These are phyloP conservation scores for Shargacucullia verbasci DNA, from an alignment of 2,888 invertebrate genomes.

Conservation along the genomic window DNA sequence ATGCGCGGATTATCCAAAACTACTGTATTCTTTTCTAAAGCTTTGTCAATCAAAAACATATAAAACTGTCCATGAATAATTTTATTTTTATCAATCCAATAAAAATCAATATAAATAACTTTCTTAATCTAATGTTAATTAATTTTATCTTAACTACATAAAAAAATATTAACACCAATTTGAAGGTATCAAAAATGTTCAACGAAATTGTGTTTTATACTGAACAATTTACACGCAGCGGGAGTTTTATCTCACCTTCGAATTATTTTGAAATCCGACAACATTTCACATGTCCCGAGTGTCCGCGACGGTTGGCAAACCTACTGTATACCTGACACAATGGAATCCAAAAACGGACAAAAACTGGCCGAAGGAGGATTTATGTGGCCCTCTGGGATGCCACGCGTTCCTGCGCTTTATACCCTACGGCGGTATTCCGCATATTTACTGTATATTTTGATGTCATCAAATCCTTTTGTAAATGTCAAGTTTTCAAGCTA, in stretches of 20 bases:
- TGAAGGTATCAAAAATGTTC: conserved; percentile 4
- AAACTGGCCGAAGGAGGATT: conserved; percentile 71
- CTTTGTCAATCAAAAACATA: conserved; percentile 18
- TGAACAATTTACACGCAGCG: conserved; percentile 46
- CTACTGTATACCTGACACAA: conserved; percentile 76
- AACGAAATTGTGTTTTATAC: conserved; percentile 7
- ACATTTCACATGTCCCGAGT: conserved; percentile 40
- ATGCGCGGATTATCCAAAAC: conserved; percentile 16
- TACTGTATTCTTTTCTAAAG: conserved; percentile 1
- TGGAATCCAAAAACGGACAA: conserved; percentile 79
- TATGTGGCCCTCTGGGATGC: conserved; percentile 63
- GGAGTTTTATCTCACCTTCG: conserved; percentile 36
- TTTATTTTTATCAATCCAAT: conserved; percentile 24
- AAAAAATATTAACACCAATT: conserved; percentile 10
- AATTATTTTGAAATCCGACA: conserved; percentile 47
- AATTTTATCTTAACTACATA: conserved; percentile 9
- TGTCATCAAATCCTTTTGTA: conserved; percentile 60
- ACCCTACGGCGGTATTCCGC: conserved; percentile 51
- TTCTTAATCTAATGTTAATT: conserved; percentile 8
- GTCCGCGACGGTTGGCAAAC: conserved; percentile 50
- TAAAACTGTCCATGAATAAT: conserved; percentile 23
- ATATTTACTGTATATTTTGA: conserved; percentile 53
- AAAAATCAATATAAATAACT: conserved; percentile 25
- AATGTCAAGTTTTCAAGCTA: conserved; percentile 52
- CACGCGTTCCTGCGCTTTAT: conserved; percentile 53